These are phyloP conservation scores for Propithecus perrieri DNA, from an alignment of 2,797 vertebrate species.

Conservation along the genomic window DNA sequence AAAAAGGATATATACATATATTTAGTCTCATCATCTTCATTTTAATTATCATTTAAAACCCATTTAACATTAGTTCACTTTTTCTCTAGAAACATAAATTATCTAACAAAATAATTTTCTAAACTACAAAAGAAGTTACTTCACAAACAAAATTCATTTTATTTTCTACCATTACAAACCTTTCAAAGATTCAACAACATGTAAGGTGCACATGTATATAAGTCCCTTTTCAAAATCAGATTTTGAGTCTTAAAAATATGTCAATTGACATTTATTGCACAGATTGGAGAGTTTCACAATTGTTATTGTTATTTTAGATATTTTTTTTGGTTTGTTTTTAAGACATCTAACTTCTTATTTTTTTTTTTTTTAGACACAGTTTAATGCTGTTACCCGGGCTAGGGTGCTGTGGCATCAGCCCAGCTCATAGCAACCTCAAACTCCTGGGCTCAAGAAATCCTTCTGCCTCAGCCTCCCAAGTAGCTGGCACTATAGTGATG, in stretches of 20 bases:
- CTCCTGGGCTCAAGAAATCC: no score
- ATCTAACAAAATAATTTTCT: slow-evolving; percentile 21
- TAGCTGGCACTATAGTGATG: no score
- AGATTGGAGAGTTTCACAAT: background rate
- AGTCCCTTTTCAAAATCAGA: slow-evolving; percentile 11
- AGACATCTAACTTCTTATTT: background rate
- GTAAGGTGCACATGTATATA: background rate
- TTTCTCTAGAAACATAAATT: slow-evolving; percentile 25
- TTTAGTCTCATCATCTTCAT: background rate
- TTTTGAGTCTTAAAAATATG: background rate
- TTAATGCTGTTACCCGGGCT: no score
- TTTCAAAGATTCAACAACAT: background rate
- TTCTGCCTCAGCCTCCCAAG: no score
- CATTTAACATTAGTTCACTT: background rate
- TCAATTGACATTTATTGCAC: background rate
- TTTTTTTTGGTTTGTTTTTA: background rate
- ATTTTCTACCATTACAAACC: background rate
- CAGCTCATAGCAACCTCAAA: no score
- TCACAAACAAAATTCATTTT: slow-evolving; percentile 28
- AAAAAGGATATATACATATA: background rate
- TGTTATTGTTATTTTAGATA: background rate
- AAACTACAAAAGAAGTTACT: slow-evolving; percentile 24
- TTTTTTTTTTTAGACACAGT: no score
- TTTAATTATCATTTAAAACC: slow-evolving; percentile 20
- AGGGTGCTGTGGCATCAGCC: no score